These are phyloP conservation scores for Metallyticus violacea DNA, from an alignment of 2,888 invertebrate genomes.

Conservation along the genomic window DNA sequence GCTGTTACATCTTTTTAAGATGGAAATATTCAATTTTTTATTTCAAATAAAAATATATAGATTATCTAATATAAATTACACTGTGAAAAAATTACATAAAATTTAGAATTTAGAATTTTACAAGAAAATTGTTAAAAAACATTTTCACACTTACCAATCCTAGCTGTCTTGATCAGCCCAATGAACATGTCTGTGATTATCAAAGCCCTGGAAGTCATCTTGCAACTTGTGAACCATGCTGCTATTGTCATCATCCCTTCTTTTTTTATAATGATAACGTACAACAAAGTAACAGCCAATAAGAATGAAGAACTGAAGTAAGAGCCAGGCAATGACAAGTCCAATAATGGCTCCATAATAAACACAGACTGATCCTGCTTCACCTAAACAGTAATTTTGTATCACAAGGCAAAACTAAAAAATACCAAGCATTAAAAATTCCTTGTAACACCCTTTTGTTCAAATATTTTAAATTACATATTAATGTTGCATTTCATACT, in stretches of 20 bases:
- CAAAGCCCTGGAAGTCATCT: constrained; percentile 37
- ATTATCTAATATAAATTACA: no score
- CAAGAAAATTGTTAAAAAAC: not conserved
- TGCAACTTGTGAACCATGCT: constrained; percentile 34
- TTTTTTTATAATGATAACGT: constrained; percentile 30
- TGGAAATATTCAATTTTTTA: no score
- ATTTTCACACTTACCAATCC: not conserved
- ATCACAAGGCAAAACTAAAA: not conserved
- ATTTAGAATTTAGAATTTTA: no score
- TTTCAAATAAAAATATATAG: no score
- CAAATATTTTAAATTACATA: not conserved
- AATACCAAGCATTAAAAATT: not conserved
- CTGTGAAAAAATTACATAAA: no score
- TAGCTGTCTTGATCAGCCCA: constrained; percentile 60
- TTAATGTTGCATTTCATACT: not conserved
- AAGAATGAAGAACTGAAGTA: constrained; percentile 38
- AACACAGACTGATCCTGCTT: constrained; percentile 34
- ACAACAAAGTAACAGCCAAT: constrained; percentile 37
- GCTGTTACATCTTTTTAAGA: no score
- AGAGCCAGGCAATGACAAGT: constrained; percentile 36
- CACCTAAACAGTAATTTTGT: not conserved
- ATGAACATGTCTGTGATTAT: constrained; percentile 63
- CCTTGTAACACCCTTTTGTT: not conserved
- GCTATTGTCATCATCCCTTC: constrained; percentile 31
- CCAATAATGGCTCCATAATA: constrained; percentile 37